Percentiles rank a stretch among this genome's conserved stretches.
Conservation (phyloP, 2,888 invertebrate species). For the Parnassius mnemosyne region DNA sequence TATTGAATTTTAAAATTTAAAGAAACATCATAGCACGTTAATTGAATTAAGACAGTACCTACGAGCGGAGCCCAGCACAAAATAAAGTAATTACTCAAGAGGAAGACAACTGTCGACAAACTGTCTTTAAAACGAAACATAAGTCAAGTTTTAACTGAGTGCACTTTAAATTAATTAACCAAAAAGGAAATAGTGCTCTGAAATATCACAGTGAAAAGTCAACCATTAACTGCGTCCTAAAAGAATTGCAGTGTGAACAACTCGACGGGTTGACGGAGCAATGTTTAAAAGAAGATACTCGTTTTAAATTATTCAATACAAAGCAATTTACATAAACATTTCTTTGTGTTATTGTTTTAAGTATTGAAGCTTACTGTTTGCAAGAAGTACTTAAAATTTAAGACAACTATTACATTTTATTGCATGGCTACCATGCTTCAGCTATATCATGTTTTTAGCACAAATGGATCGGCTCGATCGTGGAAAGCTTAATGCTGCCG, state of each 20-base stretch:
- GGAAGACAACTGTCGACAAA: conserved; percentile 23
- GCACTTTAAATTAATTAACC: conserved; percentile 41
- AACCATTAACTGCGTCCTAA: conserved; percentile 41
- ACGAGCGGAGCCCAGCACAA: background rate
- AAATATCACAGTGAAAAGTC: conserved; percentile 43
- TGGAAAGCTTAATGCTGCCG: too few relatives aligned
- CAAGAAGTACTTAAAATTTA: too few relatives aligned
- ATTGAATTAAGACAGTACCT: conserved; percentile 13
- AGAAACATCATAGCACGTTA: too few relatives aligned
- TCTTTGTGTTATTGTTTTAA: background rate
- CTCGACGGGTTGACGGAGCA: background rate
- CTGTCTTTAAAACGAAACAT: conserved; percentile 13
- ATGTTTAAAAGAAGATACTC: conserved; percentile 23
- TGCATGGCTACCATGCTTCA: too few relatives aligned
- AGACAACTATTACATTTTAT: too few relatives aligned
- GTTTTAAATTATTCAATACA: conserved; percentile 17
- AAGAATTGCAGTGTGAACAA: conserved; percentile 12
- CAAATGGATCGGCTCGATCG: too few relatives aligned
- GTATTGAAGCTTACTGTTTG: too few relatives aligned
- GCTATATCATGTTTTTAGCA: too few relatives aligned
- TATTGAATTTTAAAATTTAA: too few relatives aligned
- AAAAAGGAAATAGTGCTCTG: conserved; percentile 37
- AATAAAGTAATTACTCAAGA: conserved; percentile 22
- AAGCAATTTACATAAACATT: background rate
- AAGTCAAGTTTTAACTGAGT: conserved; percentile 32